Conservation (phyloP, 1,140 invertebrate species). For the Pogonomyrmex barbatus region DNA sequence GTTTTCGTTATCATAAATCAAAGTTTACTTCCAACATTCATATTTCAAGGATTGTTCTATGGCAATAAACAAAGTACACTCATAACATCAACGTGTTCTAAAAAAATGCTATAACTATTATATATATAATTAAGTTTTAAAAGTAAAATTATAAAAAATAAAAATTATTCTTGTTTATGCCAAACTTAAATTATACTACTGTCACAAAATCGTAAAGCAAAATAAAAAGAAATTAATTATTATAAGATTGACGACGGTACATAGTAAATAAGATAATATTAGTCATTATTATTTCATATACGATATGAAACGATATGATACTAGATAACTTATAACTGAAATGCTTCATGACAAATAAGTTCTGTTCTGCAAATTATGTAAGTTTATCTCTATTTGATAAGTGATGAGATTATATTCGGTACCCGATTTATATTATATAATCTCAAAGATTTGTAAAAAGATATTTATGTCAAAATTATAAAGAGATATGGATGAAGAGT, state of each 20-base stretch:
- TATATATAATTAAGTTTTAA: background rate
- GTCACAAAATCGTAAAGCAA: background rate
- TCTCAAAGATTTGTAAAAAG: background rate
- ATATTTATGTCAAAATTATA: background rate
- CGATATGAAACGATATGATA: no score
- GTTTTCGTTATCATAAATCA: slow-evolving; percentile 10
- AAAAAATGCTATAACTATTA: background rate
- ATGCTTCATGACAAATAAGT: background rate
- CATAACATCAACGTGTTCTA: background rate
- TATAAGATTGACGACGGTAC: no score
- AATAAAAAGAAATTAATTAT: background rate
- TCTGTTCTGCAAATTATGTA: background rate
- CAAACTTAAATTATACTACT: slow-evolving; percentile 9
- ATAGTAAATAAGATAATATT: background rate
- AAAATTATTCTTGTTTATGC: background rate
- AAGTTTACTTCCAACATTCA: background rate
- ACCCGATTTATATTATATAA: background rate
- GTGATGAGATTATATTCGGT: background rate
- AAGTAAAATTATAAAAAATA: background rate
- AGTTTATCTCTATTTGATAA: slow-evolving; percentile 12
- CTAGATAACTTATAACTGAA: background rate
- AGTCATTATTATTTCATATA: slow-evolving; percentile 2
- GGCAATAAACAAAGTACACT: background rate
- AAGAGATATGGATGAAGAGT: background rate
- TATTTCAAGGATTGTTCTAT: background rate